Base-by-base conservation (phyloP, 2,888 invertebrate genomes). In the Limenitis camilla region DNA sequence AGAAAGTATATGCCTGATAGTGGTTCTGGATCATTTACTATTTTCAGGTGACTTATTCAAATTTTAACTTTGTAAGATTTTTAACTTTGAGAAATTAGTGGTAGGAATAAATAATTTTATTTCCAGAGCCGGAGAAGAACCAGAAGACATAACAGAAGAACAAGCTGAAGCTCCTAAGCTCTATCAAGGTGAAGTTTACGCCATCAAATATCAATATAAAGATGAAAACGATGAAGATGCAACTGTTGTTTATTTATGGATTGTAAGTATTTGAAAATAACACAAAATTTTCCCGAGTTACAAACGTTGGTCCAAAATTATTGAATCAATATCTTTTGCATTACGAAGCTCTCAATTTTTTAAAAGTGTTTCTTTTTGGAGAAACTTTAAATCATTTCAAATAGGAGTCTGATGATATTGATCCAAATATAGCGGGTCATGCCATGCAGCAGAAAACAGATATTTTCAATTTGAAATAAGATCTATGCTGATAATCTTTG, bases 1-100 rank as follows among this genome's bases (percentile, higher is more conserved):
- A 73, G 90, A 28, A 92, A 92, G 0, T 93, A 92, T 71, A 92
- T 94, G 91, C 94, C 94, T 0, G 94, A 94, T 67, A 88, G 90
- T 60, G 94, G 92, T 0, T 83, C 89, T 11, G 93, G 93, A 0
- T 74, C 70, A 9, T 71, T 88, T 0, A 78, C 83, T 36, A 72
- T 90, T 1, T 88, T 69, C 61, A 76, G 88, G 91, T 76, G 77
- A 76, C 54, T n/a, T n/a, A 32, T 38, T 10, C 2, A 11, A 8
- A 32, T 9, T 10, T 1, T 35, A 19, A 31, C 5, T 28, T 43
- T 11, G 1, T 35, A 9, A 11, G 10, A 29, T 36, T n/a, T 11
- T 4, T 45, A 31, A 31, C 2, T n/a, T n/a, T n/a, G n/a, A n/a
- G n/a, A n/a, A 27, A 28, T 1, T 8, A 33, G 4, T 5, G n/a